Evolutionary conservation across 1,140 invertebrate genomes (phyloP), one percentile per base, ranked within the genome.

Genomic region (Geopemphigus sp.): DNA sequence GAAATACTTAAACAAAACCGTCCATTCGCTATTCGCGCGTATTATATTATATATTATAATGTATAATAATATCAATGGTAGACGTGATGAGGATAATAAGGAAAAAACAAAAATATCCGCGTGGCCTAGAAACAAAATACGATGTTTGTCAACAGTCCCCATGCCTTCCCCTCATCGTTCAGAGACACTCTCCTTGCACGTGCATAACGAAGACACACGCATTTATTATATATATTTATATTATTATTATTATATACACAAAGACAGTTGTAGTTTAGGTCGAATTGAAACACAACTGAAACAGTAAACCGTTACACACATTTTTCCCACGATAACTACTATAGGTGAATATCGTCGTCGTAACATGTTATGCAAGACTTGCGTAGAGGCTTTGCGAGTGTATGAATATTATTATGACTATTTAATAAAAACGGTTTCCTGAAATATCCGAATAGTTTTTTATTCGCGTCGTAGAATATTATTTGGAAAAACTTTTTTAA

Each of bases 311-410:
- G 39, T 78, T 47, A 57, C 74, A 47, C 56, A 59, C 57, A 12
- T 45, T 61, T 76, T 78, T 78, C 74, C 74, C 74, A 78, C 74
- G 57, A 57, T 78, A 24, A 57, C 72, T 17, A 47, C 64, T 50
- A 47, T 47, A 47, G 8, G 45, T 68, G 50, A 45, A 45, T 70
- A 70, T 50, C 64, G 32, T 47, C 14, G 24, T 53, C 22, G 45
- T 70, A 50, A 47, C 22, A 26, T 45, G 66, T 70, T 70, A 50
- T 70, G 66, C 45, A 70, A 70, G 45, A 50, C 66, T 50, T 45
- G 22, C 66, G n/a, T n/a, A 47, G 22, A 22, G 17, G 15, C 29
- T 19, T 29, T 19, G 32, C 8, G 32, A 39, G 32, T 8, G 32
- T 39, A 8, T 39, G n/a, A n/a, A n/a, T n/a, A n/a, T n/a, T n/a